phyloP scores from a whole-genome alignment of 1,140 invertebrate genomes.

The Semibalanus balanoides region DNA sequence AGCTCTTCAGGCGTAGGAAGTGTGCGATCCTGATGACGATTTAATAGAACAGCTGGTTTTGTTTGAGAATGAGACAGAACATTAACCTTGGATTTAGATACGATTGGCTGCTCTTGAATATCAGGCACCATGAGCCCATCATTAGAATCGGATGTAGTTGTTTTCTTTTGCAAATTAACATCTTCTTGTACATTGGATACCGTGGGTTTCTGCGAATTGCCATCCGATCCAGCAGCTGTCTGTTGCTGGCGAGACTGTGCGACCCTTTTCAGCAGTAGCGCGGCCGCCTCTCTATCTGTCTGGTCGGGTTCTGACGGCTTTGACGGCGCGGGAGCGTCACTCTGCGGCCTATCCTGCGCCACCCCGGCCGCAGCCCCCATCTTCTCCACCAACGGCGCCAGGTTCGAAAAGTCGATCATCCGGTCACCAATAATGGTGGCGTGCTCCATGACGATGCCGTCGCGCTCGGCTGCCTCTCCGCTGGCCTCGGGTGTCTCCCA shows the following conservation, averaged over 20 bases:
- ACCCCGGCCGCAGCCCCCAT: not conserved
- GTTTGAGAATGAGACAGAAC: too few relatives aligned
- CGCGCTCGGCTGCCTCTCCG: too few relatives aligned
- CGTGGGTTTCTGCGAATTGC: not conserved
- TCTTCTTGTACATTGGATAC: not conserved
- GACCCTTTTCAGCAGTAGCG: not conserved
- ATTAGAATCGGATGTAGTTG: not conserved
- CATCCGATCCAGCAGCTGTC: not conserved
- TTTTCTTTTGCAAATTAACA: not conserved
- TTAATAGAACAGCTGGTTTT: too few relatives aligned
- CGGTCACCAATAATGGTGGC: not conserved
- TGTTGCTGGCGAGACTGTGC: too few relatives aligned
- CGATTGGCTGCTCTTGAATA: not conserved
- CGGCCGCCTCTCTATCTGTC: too few relatives aligned
- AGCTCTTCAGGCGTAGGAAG: too few relatives aligned
- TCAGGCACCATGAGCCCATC: not conserved
- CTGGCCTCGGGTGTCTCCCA: too few relatives aligned
- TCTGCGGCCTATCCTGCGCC: not conserved
- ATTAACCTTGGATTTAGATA: too few relatives aligned
- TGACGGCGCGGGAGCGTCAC: not conserved
- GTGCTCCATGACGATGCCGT: not conserved
- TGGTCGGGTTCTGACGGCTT: not conserved
- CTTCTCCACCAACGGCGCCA: not conserved
- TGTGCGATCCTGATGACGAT: too few relatives aligned
- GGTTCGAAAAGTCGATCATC: not conserved